Evolutionary conservation across 2,113 vertebrate genomes (phyloP), one percentile per base, ranked within the genome.

Genomic region (Festucalex cinctus): DNA sequence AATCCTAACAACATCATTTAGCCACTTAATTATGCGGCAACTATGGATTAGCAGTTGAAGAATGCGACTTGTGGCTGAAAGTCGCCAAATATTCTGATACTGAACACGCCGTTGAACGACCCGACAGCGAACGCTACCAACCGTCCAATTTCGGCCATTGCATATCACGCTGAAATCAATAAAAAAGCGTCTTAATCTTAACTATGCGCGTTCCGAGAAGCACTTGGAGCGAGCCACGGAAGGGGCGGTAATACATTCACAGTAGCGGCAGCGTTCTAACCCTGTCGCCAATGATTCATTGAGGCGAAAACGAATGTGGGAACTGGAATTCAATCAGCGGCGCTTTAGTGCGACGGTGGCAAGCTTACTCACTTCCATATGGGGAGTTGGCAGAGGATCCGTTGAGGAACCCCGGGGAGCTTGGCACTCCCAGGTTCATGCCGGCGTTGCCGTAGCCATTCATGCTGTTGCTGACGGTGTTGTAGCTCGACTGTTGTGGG

Each of bases 401-500:
- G 91, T 98, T 99, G 92, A 99, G 95, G 90, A 98, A 99, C 91
- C 97, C 97, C 78, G 97, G 97, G 91, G 97, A 99, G 91, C 96
- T 96, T 85, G 96, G 96, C 87, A 99, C 96, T 86, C 97, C 97
- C 92, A 99, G 94, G 93, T 96, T 98, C 97, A 99, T 98, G 87
- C 96, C 95, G 72, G 96, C 92, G 86, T 95, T 98, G 90, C 97
- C 97, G 87, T 99, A 98, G 91, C 97, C 97, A 83, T 99, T 99
- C 97, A 99, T 98, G 95, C 96, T 99, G 95, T 96, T 98, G 95
- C 97, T 99, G 90, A 98, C 96, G 89, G 95, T 95, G 94, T 95
- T 98, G 95, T 98, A 99, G 94, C 95, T 96, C 90, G 97, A 97
- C 95, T 99, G 97, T 94, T 99, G 97, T 80, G 97, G 97, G 90